Conservation (phyloP, 2,113 vertebrate genomes). For the Calypte anna region DNA sequence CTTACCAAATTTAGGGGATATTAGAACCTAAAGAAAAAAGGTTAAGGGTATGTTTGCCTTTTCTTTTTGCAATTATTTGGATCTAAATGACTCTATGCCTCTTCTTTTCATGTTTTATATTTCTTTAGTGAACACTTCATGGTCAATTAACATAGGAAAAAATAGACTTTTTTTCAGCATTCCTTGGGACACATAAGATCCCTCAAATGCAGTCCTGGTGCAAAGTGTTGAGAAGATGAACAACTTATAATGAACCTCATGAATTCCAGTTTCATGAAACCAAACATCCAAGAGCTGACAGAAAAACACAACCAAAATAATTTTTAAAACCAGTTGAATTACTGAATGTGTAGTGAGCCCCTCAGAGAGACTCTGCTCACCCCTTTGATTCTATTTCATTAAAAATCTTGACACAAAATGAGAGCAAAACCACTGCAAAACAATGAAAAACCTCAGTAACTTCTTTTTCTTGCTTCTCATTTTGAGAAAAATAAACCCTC, state of each 20-base stretch:
- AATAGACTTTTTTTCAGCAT: not conserved
- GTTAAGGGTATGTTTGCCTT: not conserved
- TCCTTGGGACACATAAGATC: not conserved
- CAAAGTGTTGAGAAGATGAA: not conserved
- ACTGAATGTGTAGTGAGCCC: constrained; percentile 21
- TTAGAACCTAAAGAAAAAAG: not conserved
- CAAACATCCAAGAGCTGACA: not conserved
- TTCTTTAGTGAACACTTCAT: not conserved
- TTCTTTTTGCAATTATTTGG: not conserved
- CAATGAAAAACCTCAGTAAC: constrained; percentile 47
- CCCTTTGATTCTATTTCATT: not conserved
- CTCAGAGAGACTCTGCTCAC: constrained; percentile 10
- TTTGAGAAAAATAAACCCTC: constrained; percentile 27
- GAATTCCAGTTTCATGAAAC: not conserved
- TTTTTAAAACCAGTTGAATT: constrained; percentile 8
- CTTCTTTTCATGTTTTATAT: not conserved
- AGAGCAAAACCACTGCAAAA: constrained; percentile 37
- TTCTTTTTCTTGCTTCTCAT: constrained; percentile 18
- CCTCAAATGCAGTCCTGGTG: not conserved
- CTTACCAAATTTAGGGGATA: not conserved
- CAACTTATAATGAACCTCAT: not conserved
- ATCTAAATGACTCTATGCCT: not conserved
- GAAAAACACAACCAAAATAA: constrained; percentile 8
- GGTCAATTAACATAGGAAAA: not conserved
- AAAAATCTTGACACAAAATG: constrained; percentile 32